phyloP scores from a whole-genome alignment of 2,888 invertebrate genomes.

The Monopis laevigella region DNA sequence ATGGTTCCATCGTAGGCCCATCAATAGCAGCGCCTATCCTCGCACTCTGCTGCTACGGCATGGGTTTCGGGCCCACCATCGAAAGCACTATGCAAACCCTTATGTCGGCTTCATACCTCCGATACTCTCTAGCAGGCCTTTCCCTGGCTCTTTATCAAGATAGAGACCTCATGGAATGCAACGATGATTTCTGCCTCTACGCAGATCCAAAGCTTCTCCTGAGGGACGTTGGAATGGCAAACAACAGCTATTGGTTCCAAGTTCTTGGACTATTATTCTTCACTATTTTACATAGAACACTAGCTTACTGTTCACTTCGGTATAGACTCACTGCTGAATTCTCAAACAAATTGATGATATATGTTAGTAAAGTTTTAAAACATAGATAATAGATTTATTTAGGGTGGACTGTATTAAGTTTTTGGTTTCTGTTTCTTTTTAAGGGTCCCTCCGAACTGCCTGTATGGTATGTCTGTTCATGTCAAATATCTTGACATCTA shows the following conservation, averaged over 20 bases:
- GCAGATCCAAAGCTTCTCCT: constrained; percentile 70
- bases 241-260: constrained; percentile 59
- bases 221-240: constrained; percentile 70
- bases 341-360: constrained; percentile 62
- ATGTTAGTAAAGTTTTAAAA: constrained; percentile 62
- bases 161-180: constrained; percentile 69
- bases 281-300: constrained; percentile 58
- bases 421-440: no score
- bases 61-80: constrained; percentile 68
- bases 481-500: no score
- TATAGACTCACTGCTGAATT: constrained; percentile 65
- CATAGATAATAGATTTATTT: constrained; percentile 45
- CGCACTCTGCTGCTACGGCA: constrained; percentile 68
- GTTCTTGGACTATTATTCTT: constrained; percentile 65
- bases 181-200: constrained; percentile 62
- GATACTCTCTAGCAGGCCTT: constrained; percentile 74
- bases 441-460: no score
- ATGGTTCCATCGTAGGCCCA: constrained; percentile 69
- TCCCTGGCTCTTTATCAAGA: constrained; percentile 68
- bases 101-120: constrained; percentile 70
- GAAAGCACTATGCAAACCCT: constrained; percentile 61
- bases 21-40: constrained; percentile 64
- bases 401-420: no score
- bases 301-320: constrained; percentile 67
- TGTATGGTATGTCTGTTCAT: no score